Percentiles rank a stretch among this genome's conserved stretches.
Evolutionary conservation across 2,113 vertebrate genomes (phyloP).

Genomic region (Microtus pennsylvanicus): DNA sequence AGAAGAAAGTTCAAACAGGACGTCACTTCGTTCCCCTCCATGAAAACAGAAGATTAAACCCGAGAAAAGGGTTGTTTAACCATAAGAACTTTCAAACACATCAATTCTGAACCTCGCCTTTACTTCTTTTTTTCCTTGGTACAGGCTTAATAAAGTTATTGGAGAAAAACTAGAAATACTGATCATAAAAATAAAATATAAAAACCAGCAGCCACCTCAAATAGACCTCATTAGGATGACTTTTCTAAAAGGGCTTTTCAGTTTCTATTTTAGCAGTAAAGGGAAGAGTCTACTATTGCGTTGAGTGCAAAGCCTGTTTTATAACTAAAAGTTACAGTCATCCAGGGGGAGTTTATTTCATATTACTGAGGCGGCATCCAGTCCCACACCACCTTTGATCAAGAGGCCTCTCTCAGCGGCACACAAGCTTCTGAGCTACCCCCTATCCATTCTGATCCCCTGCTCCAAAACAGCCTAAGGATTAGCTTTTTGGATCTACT

Average conservation of each 20-base stretch:
- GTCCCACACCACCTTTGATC: neutral
- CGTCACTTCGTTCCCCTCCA: neutral
- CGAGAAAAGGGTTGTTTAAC: neutral
- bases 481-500: neutral
- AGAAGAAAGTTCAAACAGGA: neutral
- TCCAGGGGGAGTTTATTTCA: neutral
- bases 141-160: conserved; percentile 49
- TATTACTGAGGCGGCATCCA: neutral
- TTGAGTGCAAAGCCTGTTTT: conserved; percentile 26
- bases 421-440: neutral
- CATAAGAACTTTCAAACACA: conserved; percentile 10
- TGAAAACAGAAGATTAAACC: conserved; percentile 24
- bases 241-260: conserved; percentile 47
- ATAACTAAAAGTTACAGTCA: conserved; percentile 19
- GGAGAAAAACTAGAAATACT: conserved; percentile 24
- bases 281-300: conserved; percentile 23
- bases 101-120: neutral
- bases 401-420: neutral
- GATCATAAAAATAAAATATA: conserved; percentile 51
- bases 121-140: neutral
- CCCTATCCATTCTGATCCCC: neutral
- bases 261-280: conserved; percentile 55
- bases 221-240: conserved; percentile 35
- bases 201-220: conserved; percentile 16
- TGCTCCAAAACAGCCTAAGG: neutral